Conservation (phyloP, 2,113 vertebrate genomes). For the Gallinago paraguaiae region DNA sequence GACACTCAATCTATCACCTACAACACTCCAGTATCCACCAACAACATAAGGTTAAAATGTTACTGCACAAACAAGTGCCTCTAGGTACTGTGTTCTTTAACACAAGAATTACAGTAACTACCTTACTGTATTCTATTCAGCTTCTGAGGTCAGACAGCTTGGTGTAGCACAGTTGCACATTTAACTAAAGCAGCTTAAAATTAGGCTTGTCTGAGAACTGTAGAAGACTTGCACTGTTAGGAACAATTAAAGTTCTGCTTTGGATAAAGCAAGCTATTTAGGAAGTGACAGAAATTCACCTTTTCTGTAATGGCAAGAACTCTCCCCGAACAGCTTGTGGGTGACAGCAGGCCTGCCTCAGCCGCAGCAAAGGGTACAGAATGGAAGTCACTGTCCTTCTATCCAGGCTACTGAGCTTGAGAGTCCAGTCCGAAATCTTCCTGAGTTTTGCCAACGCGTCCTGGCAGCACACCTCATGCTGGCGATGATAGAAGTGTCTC, state of each 20-base stretch:
- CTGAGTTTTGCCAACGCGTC: constrained; percentile 92
- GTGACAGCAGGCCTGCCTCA: constrained; percentile 97
- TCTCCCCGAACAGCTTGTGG: constrained; percentile 97
- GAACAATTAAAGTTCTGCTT: not conserved
- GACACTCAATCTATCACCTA: not conserved
- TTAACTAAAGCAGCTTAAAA: not conserved
- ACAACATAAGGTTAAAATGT: not conserved
- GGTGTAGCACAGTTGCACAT: not conserved
- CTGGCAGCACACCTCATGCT: constrained; percentile 97
- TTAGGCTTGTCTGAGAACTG: not conserved
- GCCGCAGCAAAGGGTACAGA: constrained; percentile 89
- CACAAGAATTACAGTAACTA: not conserved
- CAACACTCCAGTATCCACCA: not conserved
- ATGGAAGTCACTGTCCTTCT: constrained; percentile 92
- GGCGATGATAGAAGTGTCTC: constrained; percentile 97
- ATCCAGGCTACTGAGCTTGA: constrained; percentile 94
- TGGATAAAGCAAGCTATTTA: not conserved
- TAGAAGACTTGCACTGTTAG: not conserved
- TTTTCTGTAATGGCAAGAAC: constrained; percentile 97
- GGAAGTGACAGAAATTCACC: constrained; percentile 73
- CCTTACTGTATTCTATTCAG: not conserved
- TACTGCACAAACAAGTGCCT: not conserved
- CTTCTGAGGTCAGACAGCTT: not conserved
- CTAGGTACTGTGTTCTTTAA: not conserved
- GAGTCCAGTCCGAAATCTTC: constrained; percentile 95